phyloP scores from a whole-genome alignment of 2,797 vertebrate species.

The Pseudocheirus occidentalis region DNA sequence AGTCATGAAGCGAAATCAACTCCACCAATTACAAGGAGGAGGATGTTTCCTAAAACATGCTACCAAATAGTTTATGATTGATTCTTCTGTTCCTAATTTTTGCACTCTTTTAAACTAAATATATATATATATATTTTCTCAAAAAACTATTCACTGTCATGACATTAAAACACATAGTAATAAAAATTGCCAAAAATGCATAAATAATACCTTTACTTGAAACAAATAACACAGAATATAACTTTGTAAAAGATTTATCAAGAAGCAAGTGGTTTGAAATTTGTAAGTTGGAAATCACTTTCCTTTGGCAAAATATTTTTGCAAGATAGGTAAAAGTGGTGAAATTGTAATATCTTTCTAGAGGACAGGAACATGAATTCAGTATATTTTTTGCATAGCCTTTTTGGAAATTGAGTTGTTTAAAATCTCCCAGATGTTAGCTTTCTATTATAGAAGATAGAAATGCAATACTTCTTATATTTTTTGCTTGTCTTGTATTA shows the following conservation, averaged over 20 bases:
- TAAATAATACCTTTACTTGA: not conserved
- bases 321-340: not conserved
- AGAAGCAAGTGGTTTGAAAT: not conserved
- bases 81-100: not conserved
- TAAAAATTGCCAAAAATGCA: not conserved
- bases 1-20: not conserved
- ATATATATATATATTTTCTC: not conserved
- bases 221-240: not conserved
- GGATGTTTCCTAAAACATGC: not conserved
- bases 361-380: not conserved
- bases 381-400: not conserved
- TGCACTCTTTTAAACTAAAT: not conserved
- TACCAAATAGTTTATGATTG: not conserved
- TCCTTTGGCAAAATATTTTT: not conserved
- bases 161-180: not conserved
- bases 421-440: not conserved
- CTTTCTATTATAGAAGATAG: not conserved
- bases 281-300: not conserved
- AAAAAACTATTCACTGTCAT: not conserved
- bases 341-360: not conserved
- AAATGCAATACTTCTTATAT: not conserved
- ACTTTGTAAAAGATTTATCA: not conserved
- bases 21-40: not conserved
- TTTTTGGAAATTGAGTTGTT: not conserved
- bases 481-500: not conserved